Percentiles rank a stretch among this genome's conserved stretches.
These are phyloP conservation scores for Metacarcinus magister DNA, from an alignment of 2,888 invertebrate species.

Conservation along the genomic window DNA sequence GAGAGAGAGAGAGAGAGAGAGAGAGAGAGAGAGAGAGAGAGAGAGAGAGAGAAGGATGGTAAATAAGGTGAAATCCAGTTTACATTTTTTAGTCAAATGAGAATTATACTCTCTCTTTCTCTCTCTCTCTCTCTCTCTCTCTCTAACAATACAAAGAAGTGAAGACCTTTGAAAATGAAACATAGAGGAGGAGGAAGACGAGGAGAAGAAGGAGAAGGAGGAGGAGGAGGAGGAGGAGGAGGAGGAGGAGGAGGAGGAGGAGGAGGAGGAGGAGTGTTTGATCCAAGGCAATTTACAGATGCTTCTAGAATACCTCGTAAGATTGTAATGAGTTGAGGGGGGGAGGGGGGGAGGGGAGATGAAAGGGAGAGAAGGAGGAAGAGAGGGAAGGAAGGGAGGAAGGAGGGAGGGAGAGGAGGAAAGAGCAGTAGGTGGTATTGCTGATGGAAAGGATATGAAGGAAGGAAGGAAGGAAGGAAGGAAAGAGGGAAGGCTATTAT, in stretches of 20 bases:
- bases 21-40: constrained; percentile 41
- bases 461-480: neutral
- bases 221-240: constrained; percentile 26
- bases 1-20: constrained; percentile 32
- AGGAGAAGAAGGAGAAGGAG: neutral
- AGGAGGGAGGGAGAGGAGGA: neutral
- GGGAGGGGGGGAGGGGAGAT: neutral
- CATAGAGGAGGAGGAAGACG: neutral
- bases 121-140: neutral
- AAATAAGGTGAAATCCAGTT: neutral
- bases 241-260: constrained; percentile 26
- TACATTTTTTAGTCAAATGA: no score
- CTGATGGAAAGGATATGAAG: neutral
- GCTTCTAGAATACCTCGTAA: neutral
- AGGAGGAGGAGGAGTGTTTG: constrained; percentile 26
- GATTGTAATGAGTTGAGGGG: neutral
- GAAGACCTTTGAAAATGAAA: constrained; percentile 2
- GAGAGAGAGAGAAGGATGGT: neutral
- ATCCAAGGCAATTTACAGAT: neutral
- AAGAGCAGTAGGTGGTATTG: no score
- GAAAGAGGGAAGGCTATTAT: neutral
- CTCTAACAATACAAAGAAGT: neutral
- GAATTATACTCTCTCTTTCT: no score
- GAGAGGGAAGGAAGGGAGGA: neutral
- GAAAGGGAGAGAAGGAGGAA: neutral